Conservation (phyloP, 2,797 vertebrate genomes). For the Falco naumanni region DNA sequence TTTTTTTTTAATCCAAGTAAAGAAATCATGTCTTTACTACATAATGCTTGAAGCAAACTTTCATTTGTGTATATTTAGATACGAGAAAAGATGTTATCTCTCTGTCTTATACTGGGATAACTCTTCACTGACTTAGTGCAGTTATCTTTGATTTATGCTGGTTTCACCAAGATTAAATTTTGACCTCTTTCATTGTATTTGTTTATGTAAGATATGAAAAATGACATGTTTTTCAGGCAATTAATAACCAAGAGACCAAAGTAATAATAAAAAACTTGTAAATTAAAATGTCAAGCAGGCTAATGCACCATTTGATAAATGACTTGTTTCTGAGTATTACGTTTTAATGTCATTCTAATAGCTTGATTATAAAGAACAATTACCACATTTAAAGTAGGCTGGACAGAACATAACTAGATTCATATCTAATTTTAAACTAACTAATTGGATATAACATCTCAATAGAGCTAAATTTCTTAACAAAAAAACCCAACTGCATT, state of each 20-base stretch:
- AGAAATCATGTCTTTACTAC: not conserved
- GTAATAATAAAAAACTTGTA: slow-evolving; percentile 55
- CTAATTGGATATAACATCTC: not conserved
- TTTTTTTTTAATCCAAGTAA: not conserved
- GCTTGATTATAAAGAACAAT: slow-evolving; percentile 55
- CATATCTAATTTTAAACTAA: slow-evolving; percentile 23
- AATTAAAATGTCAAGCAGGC: slow-evolving; percentile 66
- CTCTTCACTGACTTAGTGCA: not conserved
- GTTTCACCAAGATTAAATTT: slow-evolving; percentile 1
- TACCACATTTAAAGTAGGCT: slow-evolving; percentile 22
- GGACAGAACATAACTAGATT: not conserved
- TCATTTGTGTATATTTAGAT: not conserved
- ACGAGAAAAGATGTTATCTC: not conserved
- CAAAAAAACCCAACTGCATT: not conserved
- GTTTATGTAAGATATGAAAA: slow-evolving; percentile 39
- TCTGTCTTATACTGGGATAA: not conserved
- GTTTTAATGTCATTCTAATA: slow-evolving; percentile 64
- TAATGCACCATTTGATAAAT: slow-evolving; percentile 50
- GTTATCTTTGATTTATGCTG: not conserved
- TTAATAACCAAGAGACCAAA: slow-evolving; percentile 43
- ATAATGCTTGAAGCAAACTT: not conserved
- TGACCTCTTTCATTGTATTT: slow-evolving; percentile 13
- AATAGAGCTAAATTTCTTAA: not conserved
- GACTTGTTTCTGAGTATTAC: slow-evolving; percentile 39
- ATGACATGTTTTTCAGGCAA: slow-evolving; percentile 41